These are phyloP conservation scores for Archips crataeganus DNA, from an alignment of 2,888 invertebrate species.

Conservation along the genomic window DNA sequence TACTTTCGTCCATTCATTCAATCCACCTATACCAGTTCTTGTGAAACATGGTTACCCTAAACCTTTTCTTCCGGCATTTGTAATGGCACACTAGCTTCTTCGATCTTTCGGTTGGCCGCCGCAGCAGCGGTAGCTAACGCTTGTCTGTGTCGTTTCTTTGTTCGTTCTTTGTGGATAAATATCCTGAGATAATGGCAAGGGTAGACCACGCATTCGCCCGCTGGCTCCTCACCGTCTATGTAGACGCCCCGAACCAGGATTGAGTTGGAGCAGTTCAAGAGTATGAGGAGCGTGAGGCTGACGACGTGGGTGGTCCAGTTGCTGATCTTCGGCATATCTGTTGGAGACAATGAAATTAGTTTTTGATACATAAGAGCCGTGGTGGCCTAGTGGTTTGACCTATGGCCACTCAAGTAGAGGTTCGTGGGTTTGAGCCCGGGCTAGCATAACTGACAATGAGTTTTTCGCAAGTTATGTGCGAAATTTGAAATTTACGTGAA, in stretches of 20 bases:
- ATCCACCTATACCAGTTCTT: background rate
- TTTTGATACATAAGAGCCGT: too few relatives aligned
- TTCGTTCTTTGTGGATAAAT: slow-evolving; percentile 89
- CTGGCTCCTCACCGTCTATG: slow-evolving; percentile 94
- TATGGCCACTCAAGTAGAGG: too few relatives aligned
- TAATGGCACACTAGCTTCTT: slow-evolving; percentile 72
- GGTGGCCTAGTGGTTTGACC: too few relatives aligned
- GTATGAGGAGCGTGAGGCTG: slow-evolving; percentile 90
- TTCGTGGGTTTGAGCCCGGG: too few relatives aligned
- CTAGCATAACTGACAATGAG: too few relatives aligned
- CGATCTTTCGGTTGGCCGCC: slow-evolving; percentile 62
- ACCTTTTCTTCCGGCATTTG: slow-evolving; percentile 78
- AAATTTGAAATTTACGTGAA: too few relatives aligned
- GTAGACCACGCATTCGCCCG: slow-evolving; percentile 93
- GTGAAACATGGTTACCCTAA: slow-evolving; percentile 50
- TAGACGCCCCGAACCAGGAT: slow-evolving; percentile 94
- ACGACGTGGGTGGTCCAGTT: slow-evolving; percentile 93
- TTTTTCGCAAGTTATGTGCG: too few relatives aligned
- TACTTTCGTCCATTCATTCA: background rate
- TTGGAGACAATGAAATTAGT: slow-evolving; percentile 41
- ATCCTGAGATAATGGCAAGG: slow-evolving; percentile 93
- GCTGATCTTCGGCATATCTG: slow-evolving; percentile 90
- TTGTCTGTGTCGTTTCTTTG: slow-evolving; percentile 84
- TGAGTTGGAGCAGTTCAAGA: slow-evolving; percentile 95
- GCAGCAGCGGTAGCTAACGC: slow-evolving; percentile 67